Percentiles rank a stretch among this genome's conserved stretches.
Evolutionary conservation across 2,113 vertebrate species (phyloP).

Genomic region (Periophthalmodon schlosseri): DNA sequence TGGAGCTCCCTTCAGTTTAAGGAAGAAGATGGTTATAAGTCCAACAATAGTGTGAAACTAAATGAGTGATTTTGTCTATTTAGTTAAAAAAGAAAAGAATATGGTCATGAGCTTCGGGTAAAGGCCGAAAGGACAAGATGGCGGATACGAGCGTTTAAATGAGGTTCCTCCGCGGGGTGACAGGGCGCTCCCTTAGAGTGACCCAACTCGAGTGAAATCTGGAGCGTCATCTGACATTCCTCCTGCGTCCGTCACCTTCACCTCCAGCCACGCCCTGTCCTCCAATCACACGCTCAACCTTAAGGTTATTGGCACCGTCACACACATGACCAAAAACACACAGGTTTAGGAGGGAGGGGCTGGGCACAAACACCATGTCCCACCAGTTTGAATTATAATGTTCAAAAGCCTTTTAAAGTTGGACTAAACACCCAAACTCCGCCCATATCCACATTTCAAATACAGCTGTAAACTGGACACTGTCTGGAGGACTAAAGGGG

Average conservation of each 20-base stretch:
- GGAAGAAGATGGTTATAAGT: background rate
- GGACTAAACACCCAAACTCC: no score
- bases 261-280: background rate
- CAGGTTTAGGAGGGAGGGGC: no score
- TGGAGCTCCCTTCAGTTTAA: background rate
- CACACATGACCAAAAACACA: no score
- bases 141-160: no score
- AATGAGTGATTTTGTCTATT: background rate
- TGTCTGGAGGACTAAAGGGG: no score
- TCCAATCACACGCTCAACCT: background rate
- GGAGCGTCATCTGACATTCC: background rate
- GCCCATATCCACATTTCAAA: no score
- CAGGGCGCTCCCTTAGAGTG: no score
- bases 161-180: no score
- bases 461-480: no score
- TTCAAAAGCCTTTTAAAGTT: background rate
- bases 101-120: no score
- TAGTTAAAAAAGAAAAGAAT: background rate
- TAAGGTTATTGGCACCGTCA: background rate
- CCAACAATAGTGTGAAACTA: background rate
- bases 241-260: background rate
- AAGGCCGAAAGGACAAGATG: no score
- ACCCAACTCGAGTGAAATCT: background rate
- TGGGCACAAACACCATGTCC: background rate
- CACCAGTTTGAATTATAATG: background rate